Evolutionary conservation across 2,888 invertebrate species (phyloP), one percentile per base, ranked within the genome.

Genomic region (Euplagia quadripunctaria): DNA sequence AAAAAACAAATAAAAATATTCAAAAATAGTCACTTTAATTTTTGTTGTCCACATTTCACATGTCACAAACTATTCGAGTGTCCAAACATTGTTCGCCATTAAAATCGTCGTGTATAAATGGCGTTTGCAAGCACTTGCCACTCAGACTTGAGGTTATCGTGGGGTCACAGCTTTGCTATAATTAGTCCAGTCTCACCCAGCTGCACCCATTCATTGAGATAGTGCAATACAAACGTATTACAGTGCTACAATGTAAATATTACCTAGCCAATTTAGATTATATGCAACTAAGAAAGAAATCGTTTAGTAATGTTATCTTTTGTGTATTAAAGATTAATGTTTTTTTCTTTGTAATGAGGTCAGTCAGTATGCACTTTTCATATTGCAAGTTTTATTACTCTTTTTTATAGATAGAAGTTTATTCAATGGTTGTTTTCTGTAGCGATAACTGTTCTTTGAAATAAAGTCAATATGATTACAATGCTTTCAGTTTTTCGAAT

Each of bases 121-220:
- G 66, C 72, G 75, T 82, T 77, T 70, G 75, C 78, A 70, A 80
- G 71, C 73, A 76, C 76, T 81, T 71, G 78, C 80, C 80, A 85
- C 74, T 69, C 77, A 78, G 78, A 85, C 46, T 61, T 20, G 11
- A 41, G 91, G 91, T 89, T 92, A 92, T 92, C 92, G 74, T 17
- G 67, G 79, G 90, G 88, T 90, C 90, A 86, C 66, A 83, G 84
- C 84, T 82, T 82, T 82, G 89, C 91, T 92, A 92, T 92, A 90
- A 92, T 92, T 92, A 92, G 90, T 82, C 58, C 74, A 76, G 81
- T 78, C 70, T 84, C 86, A 82, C 83, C 82, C 88, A 82, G 85
- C 85, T 87, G 88, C 83, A 88, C 83, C 82, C 83, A 81, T 89
- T 91, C 90, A 91, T 86, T 84, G 79, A 77, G 82, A 85, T 86